These are phyloP conservation scores for Bucorvus abyssinicus DNA, from an alignment of 2,797 vertebrate species.

Conservation along the genomic window DNA sequence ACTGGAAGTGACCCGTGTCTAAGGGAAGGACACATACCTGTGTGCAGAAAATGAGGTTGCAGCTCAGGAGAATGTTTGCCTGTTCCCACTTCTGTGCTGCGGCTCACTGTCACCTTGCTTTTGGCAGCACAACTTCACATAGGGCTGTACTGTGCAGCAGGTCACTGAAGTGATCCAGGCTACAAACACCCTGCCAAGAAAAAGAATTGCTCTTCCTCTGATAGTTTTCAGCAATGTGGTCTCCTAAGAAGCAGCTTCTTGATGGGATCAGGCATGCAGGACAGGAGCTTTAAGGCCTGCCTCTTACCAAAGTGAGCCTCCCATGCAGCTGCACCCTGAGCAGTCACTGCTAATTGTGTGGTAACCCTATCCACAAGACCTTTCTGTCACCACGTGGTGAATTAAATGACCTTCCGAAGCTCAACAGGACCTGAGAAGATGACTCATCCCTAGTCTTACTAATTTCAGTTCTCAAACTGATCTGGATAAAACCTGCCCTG, in stretches of 20 bases:
- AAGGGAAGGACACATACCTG: not conserved
- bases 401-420: constrained; percentile 8
- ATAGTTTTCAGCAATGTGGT: not conserved
- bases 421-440: not conserved
- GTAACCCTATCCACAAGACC: not conserved
- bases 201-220: not conserved
- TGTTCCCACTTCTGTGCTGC: not conserved
- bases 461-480: not conserved
- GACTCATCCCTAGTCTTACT: not conserved
- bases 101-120: not conserved
- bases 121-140: not conserved
- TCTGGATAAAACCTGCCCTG: not conserved
- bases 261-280: not conserved
- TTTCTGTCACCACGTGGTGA: not conserved
- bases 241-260: not conserved
- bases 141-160: not conserved
- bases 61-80: not conserved
- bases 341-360: not conserved
- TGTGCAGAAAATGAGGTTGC: not conserved
- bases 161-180: not conserved
- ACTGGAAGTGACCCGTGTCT: not conserved
- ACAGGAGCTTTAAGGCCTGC: not conserved
- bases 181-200: not conserved
- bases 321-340: not conserved
- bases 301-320: not conserved